phyloP scores from a whole-genome alignment of 2,888 invertebrate species.

The Trimorus sp. region DNA sequence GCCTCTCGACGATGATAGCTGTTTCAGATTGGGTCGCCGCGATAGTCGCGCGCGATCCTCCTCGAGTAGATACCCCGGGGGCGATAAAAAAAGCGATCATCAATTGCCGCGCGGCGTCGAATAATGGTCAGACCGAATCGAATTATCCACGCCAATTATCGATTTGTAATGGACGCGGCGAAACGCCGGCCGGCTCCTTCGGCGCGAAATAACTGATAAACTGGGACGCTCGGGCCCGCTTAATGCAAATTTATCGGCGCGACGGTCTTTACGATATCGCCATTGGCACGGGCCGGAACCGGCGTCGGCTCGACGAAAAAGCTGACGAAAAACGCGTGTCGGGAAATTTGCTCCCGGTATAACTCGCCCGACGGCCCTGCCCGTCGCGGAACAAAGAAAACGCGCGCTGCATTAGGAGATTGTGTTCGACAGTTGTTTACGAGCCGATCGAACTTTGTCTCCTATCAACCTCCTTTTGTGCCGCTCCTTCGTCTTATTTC shows the following conservation, averaged over 20 bases:
- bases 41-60: conserved; percentile 40
- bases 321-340: conserved; percentile 57
- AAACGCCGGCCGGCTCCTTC: background rate
- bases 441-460: conserved; percentile 73
- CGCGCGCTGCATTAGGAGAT: conserved; percentile 80
- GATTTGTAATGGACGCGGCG: conserved; percentile 21
- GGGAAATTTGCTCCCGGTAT: conserved; percentile 68
- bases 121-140: conserved; percentile 37
- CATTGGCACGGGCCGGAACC: conserved; percentile 43
- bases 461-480: conserved; percentile 51
- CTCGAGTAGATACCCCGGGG: conserved; percentile 23
- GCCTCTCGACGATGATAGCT: conserved; percentile 43
- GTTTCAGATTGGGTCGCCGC: conserved; percentile 48
- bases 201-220: conserved; percentile 28
- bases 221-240: conserved; percentile 13
- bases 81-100: conserved; percentile 57
- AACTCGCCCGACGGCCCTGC: conserved; percentile 74
- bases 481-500: conserved; percentile 39
- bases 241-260: conserved; percentile 49
- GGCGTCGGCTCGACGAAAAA: conserved; percentile 33
- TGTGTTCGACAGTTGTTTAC: conserved; percentile 81
- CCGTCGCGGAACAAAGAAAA: conserved; percentile 73
- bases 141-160: conserved; percentile 34
- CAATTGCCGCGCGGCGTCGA: conserved; percentile 14
- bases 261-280: conserved; percentile 50